A percentile compares a stretch with the other conserved stretches of the same genome.
Evolutionary conservation across 2,113 vertebrate genomes (phyloP).

Genomic region (Pelusios castaneus): DNA sequence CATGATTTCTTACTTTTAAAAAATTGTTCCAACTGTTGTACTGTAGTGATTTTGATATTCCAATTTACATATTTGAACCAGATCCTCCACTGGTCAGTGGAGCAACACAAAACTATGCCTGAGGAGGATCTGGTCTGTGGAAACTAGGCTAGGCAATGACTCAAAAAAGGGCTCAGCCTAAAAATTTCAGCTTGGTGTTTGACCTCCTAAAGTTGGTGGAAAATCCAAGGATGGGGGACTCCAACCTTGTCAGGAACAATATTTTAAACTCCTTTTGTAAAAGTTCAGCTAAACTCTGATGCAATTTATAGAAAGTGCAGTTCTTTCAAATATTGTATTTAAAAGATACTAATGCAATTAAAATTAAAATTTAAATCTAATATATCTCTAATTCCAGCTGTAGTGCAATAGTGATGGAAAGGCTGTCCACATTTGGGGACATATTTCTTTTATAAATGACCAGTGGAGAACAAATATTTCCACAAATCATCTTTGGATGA

Average conservation of each 20-base stretch:
- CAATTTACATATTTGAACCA: not conserved
- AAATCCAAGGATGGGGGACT: not conserved
- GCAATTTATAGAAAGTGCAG: not conserved
- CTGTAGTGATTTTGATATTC: not conserved
- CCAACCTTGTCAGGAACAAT: not conserved
- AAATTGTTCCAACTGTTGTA: not conserved
- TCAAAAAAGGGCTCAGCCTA: not conserved
- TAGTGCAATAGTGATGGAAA: constrained; percentile 35
- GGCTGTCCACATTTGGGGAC: constrained; percentile 11
- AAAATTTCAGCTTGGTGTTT: not conserved
- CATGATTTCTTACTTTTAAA: not conserved
- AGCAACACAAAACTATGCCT: constrained; percentile 2
- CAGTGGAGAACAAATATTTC: constrained; percentile 53
- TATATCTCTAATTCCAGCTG: constrained; percentile 45
- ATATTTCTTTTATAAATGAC: constrained; percentile 62
- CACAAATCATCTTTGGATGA: constrained; percentile 67
- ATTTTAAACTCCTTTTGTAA: constrained; percentile 14
- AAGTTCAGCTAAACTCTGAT: not conserved
- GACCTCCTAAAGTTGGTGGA: not conserved
- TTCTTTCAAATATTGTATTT: not conserved
- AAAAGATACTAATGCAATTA: constrained; percentile 30
- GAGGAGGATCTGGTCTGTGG: constrained; percentile 28
- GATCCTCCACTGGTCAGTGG: not conserved
- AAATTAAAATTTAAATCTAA: constrained; percentile 50
- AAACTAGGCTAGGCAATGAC: constrained; percentile 26